Evolutionary conservation across 2,797 vertebrate species (phyloP), one percentile per base, ranked within the genome.

Genomic region (Trachurus trachurus): DNA sequence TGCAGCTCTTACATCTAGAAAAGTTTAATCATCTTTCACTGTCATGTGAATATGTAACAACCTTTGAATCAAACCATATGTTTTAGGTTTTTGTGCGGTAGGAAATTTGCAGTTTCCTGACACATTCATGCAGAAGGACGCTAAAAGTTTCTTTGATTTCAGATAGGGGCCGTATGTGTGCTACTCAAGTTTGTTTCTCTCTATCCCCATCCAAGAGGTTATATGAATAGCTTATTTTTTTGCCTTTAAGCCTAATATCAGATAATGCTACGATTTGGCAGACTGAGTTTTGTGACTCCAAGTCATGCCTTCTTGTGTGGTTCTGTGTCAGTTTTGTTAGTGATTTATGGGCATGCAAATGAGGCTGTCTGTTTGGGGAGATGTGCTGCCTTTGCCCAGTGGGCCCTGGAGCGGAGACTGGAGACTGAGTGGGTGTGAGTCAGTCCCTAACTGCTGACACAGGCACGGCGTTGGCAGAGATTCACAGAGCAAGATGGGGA

Each of bases 341-440:
- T 93, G 93, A 95, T 95, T 92, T 94, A 93, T 94, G 86, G 86
- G 72, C 82, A 94, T 94, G 93, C 85, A 94, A 94, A 95, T 93
- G 74, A 90, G 81, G 81, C 79, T 90, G 90, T 90, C 90, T 90
- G 90, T 83, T 88, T 78, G 80, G 79, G 84, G 84, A 90, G 91
- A 90, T 81, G 80, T 74, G 86, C 78, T 68, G 86, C 84, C 82
- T 81, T 87, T 87, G 87, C 89, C 88, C 82, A 70, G 63, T 81
- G 80, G 87, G 85, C 74, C 92, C 83, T 13, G 61, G 83, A 89
- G 88, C 71, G 59, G 78, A 74, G 80, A 73, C 69, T n/a, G 67
- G 83, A 87, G 81, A 81, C 71, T 58, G 88, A 1, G 74, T 87
- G 90, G 85, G 88, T 84, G 88, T 88, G 87, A 92, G 88, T 93